Evolutionary conservation across 2,888 invertebrate genomes (phyloP).

Genomic region (Plagodis pulveraria): DNA sequence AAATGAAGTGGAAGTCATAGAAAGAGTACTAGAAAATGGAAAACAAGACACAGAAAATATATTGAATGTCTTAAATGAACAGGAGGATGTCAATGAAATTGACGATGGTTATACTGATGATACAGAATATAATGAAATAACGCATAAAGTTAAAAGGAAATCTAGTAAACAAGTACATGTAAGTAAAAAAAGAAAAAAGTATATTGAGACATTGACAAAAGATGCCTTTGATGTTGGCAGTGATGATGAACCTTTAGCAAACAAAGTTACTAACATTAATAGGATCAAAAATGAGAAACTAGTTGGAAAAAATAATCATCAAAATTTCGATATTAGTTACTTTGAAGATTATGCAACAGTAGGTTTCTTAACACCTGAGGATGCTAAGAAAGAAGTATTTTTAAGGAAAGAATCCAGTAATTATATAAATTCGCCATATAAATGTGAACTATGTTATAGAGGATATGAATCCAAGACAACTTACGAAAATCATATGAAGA

Average conservation of each 20-base stretch:
- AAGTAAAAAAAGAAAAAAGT: conserved; percentile 12
- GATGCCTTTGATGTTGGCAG: conserved; percentile 27
- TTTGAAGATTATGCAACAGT: conserved; percentile 52
- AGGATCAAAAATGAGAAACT: conserved; percentile 6
- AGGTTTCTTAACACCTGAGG: conserved; percentile 45
- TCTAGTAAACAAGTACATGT: conserved; percentile 9
- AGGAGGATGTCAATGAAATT: background rate
- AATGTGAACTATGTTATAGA: conserved; percentile 54
- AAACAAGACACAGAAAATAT: background rate
- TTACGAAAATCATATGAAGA: conserved; percentile 54
- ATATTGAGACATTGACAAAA: background rate
- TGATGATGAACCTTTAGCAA: conserved; percentile 47
- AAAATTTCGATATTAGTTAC: conserved; percentile 33
- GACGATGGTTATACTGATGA: background rate
- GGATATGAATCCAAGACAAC: conserved; percentile 48
- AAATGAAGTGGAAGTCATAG: background rate
- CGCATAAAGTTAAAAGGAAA: conserved; percentile 10
- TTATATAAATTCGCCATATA: conserved; percentile 48
- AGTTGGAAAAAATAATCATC: conserved; percentile 15
- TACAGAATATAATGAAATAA: conserved; percentile 1
- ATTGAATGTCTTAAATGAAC: background rate
- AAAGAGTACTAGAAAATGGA: background rate
- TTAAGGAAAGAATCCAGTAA: conserved; percentile 53
- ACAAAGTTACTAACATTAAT: conserved; percentile 33
- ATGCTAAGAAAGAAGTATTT: conserved; percentile 49